Evolutionary conservation across 1,140 invertebrate genomes (phyloP).

Genomic region (Oncopeltus fasciatus): DNA sequence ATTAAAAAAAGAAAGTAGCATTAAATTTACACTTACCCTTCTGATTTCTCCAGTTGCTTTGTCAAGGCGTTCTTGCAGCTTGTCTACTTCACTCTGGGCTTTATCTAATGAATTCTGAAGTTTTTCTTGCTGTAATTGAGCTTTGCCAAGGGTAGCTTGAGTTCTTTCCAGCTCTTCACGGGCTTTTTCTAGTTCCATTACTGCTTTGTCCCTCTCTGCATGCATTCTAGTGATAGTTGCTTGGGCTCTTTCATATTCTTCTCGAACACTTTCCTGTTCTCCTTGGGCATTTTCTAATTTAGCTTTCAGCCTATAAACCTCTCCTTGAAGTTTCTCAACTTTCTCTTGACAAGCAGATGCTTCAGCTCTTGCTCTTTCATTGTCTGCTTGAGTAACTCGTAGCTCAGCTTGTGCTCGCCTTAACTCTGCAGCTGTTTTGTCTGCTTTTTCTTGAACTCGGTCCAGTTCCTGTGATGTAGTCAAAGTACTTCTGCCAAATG

Average conservation of each 20-base stretch:
- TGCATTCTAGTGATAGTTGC: conserved; percentile 61
- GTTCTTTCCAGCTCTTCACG: conserved; percentile 78
- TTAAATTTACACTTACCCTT: conserved; percentile 38
- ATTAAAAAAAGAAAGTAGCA: neutral
- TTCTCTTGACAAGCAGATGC: conserved; percentile 77
- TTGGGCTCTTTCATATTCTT: conserved; percentile 72
- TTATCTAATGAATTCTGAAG: conserved; percentile 73
- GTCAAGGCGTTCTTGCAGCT: conserved; percentile 71
- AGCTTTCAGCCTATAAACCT: conserved; percentile 84
- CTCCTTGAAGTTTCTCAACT: conserved; percentile 81
- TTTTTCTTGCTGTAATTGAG: conserved; percentile 79
- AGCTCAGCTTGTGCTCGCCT: conserved; percentile 66
- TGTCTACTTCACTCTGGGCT: conserved; percentile 79
- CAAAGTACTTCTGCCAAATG: conserved; percentile 51
- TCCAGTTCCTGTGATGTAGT: conserved; percentile 53
- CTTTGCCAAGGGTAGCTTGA: conserved; percentile 74
- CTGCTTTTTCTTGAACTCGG: conserved; percentile 70
- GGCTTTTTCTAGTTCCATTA: conserved; percentile 73
- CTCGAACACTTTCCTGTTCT: conserved; percentile 79
- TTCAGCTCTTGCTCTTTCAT: conserved; percentile 69
- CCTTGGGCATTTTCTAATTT: conserved; percentile 86
- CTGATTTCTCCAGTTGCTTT: conserved; percentile 64
- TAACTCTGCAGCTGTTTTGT: conserved; percentile 68
- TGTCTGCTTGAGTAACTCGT: conserved; percentile 69
- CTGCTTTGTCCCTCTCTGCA: conserved; percentile 72